These are phyloP conservation scores for Branchellion lobata DNA, from an alignment of 2,888 invertebrate genomes.

Conservation along the genomic window DNA sequence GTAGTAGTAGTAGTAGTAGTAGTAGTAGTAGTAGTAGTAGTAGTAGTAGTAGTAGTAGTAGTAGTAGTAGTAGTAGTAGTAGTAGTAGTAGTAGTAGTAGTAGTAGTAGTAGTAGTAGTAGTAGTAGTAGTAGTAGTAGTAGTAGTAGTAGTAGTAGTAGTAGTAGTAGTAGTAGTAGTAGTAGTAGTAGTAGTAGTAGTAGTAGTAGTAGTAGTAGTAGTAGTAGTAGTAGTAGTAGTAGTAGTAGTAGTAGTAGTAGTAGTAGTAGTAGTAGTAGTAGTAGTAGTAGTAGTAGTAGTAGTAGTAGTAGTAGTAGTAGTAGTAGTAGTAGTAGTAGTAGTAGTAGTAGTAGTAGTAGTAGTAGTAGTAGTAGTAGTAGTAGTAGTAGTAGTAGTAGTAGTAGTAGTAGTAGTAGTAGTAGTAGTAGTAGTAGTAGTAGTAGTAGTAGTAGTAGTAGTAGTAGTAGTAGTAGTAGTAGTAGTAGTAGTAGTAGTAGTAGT, in stretches of 20 bases:
- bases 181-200: not conserved
- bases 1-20: not conserved
- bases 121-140: not conserved
- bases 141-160: conserved; percentile 8
- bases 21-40: not conserved
- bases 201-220: conserved; percentile 15
- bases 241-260: conserved; percentile 13
- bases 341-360: conserved; percentile 16
- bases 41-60: not conserved
- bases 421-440: conserved; percentile 29
- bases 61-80: conserved; percentile 10
- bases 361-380: conserved; percentile 17
- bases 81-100: not conserved
- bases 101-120: conserved; percentile 21
- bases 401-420: conserved; percentile 29
- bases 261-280: conserved; percentile 12
- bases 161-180: not conserved
- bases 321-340: conserved; percentile 29
- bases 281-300: conserved; percentile 19
- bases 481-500: conserved; percentile 29
- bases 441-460: conserved; percentile 29
- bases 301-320: conserved; percentile 28
- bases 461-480: conserved; percentile 29
- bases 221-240: not conserved
- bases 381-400: conserved; percentile 29